A percentile compares a stretch with the other conserved stretches of the same genome.
phyloP scores from a whole-genome alignment of 2,113 vertebrate genomes.

The Dasypus novemcinctus region DNA sequence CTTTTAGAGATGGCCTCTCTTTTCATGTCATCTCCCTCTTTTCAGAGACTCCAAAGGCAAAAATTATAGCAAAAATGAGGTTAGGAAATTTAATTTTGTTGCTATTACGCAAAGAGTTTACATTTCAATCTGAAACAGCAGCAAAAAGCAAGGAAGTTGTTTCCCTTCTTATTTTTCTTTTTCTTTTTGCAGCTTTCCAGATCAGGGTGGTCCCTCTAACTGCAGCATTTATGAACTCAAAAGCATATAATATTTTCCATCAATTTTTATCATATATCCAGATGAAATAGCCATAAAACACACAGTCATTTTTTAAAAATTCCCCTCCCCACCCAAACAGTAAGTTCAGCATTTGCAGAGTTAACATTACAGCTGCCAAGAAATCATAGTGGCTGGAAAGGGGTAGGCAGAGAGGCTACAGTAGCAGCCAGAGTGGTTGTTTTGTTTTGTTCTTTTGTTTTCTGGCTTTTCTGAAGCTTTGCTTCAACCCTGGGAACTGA shows the following conservation, averaged over 20 bases:
- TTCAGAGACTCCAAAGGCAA: background rate
- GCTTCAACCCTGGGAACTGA: background rate
- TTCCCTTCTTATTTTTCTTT: background rate
- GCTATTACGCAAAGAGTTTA: background rate
- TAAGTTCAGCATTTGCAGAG: background rate
- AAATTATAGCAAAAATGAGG: background rate
- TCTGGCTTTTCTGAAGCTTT: background rate
- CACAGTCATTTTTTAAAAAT: background rate
- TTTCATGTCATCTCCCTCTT: background rate
- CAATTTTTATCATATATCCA: background rate
- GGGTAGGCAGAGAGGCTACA: background rate
- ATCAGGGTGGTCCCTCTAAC: background rate
- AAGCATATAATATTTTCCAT: background rate
- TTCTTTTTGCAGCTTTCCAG: background rate
- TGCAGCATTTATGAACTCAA: background rate
- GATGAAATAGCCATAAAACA: background rate
- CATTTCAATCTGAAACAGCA: background rate
- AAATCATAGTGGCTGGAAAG: background rate
- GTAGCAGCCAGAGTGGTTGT: background rate
- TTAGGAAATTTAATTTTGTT: background rate
- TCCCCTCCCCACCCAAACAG: background rate
- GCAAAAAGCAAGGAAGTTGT: background rate
- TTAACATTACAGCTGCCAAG: background rate
- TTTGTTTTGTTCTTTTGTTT: background rate
- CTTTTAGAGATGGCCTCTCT: background rate